Percentiles rank a stretch among this genome's conserved stretches.
Evolutionary conservation across 2,113 vertebrate genomes (phyloP).

Genomic region (Tragelaphus scriptus): DNA sequence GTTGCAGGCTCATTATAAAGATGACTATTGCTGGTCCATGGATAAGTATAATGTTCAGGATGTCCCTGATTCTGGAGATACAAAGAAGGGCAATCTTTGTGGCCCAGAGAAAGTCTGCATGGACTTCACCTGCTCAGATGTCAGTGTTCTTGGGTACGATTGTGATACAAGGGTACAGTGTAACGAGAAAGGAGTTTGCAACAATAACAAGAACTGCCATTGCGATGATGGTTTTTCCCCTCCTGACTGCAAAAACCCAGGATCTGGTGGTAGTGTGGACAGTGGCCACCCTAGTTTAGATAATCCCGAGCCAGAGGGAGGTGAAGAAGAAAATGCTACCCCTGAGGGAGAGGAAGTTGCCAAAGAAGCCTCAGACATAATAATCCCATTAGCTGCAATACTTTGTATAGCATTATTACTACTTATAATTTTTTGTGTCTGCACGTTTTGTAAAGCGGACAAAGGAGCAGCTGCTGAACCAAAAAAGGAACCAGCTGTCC

Average conservation of each 20-base stretch:
- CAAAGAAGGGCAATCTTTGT: neutral
- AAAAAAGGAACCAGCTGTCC: neutral
- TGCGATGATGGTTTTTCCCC: constrained; percentile 83
- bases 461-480: neutral
- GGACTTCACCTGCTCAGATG: neutral
- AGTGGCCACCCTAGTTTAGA: constrained; percentile 75
- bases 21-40: constrained; percentile 60
- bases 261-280: constrained; percentile 86
- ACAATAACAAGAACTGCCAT: constrained; percentile 83
- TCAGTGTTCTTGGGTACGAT: rapidly evolving
- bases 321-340: neutral
- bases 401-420: neutral
- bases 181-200: constrained; percentile 74
- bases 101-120: constrained; percentile 8
- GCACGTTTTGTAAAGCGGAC: rapidly evolving
- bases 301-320: rapidly evolving
- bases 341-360: rapidly evolving
- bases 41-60: rapidly evolving
- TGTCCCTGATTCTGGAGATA: rapidly evolving
- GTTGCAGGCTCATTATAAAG: neutral
- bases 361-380: neutral
- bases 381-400: neutral
- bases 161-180: neutral
- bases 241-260: constrained; percentile 75
- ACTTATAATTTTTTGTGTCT: neutral